phyloP scores from a whole-genome alignment of 2,113 vertebrate genomes.

The Pimephales promelas region DNA sequence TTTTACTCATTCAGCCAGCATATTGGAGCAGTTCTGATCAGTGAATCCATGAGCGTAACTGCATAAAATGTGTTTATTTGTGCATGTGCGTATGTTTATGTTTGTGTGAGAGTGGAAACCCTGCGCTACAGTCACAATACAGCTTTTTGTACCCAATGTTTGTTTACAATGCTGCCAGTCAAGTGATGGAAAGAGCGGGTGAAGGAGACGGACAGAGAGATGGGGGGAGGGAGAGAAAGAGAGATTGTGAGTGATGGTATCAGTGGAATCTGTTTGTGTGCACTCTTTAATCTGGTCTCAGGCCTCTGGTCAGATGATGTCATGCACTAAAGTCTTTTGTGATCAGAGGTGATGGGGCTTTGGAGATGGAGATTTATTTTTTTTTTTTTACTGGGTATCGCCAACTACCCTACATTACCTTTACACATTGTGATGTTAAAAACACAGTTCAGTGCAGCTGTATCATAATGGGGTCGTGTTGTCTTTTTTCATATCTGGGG shows the following conservation, averaged over 20 bases:
- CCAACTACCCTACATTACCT: neutral
- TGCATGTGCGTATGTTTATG: constrained; percentile 15
- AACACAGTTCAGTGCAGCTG: neutral
- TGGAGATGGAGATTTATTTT: neutral
- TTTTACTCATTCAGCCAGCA: neutral
- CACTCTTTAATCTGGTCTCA: constrained; percentile 67
- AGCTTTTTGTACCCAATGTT: constrained; percentile 71
- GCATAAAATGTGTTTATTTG: constrained; percentile 11
- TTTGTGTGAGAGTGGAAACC: constrained; percentile 30
- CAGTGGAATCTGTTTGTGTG: constrained; percentile 64
- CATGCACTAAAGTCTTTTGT: constrained; percentile 61
- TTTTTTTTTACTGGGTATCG: neutral
- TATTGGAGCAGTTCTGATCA: neutral
- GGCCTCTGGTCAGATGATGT: constrained; percentile 63
- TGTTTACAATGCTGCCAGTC: constrained; percentile 73
- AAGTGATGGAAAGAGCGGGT: constrained; percentile 69
- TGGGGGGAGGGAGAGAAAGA: constrained; percentile 64
- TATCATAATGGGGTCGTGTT: neutral
- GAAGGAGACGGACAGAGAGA: constrained; percentile 60
- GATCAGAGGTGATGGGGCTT: constrained; percentile 36
- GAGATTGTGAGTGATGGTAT: constrained; percentile 60
- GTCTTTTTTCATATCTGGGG: neutral
- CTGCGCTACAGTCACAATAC: constrained; percentile 68
- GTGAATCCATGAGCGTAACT: neutral
- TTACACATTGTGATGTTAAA: neutral